Base-by-base conservation (phyloP, 1,140 invertebrate species). In the Drosophila leontia region DNA sequence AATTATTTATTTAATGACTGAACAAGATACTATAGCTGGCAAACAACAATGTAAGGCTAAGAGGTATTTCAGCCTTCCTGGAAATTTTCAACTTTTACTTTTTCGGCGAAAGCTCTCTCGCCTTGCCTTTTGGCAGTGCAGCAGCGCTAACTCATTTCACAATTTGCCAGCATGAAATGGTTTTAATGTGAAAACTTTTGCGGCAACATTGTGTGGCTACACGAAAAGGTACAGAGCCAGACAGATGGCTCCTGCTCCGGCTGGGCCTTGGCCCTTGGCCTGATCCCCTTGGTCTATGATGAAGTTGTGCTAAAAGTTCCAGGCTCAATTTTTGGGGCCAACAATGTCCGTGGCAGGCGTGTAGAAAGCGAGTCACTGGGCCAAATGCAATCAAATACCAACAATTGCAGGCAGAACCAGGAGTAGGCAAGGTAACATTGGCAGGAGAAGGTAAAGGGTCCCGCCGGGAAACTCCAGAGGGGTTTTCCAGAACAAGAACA, bases 121-220 rank as follows among this genome's bases (percentile, higher is more conserved):
- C 8, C 15, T 1, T 53, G 29, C 37, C 29, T 26, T 17, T 42
- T 29, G 62, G 37, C 62, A 67, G 62, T 50, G 70, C 70, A 53
- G 53, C 51, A 23, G 17, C 17, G 74, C 68, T 86, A 82, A 86
- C 82, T 79, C 83, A 88, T 88, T 87, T 87, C 84, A 65, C 83
- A 88, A 88, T 87, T 87, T 88, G 80, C 64, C 57, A 75, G 84
- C 77, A 51, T 80, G 85, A 84, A 87, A 87, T 58, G 84, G 72
- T 88, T 87, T 87, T 87, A 87, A 87, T 87, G 83, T 88, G 80
- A 87, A 87, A 87, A 87, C 84, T 87, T 87, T 87, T 82, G 48
- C 65, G 55, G 51, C 70, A 84, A 84, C 82, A 80, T 77, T 77
- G 82, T 80, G 67, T 77, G 67, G 61, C 48, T 32, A 60, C 68